Conservation (phyloP, 2,888 invertebrate species). For the Brassicogethes aeneus region DNA sequence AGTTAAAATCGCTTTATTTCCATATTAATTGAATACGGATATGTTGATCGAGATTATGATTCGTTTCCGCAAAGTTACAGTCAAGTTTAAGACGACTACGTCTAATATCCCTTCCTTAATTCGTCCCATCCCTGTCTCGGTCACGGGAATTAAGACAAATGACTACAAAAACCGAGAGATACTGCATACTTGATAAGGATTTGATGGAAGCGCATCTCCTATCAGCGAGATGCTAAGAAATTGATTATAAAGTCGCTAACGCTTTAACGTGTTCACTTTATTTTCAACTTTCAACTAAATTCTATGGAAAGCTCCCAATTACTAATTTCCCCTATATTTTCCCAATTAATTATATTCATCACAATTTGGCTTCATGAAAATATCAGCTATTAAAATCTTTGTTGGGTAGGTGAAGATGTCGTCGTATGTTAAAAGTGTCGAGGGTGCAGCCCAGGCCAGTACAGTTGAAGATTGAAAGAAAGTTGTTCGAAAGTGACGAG, state of each 20-base stretch:
- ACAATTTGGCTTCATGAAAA: too few relatives aligned
- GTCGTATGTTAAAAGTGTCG: constrained; percentile 25
- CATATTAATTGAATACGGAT: too few relatives aligned
- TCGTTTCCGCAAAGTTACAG: not conserved
- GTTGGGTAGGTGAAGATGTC: too few relatives aligned
- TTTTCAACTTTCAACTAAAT: constrained; percentile 10
- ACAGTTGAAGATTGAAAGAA: constrained; percentile 32
- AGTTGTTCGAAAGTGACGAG: constrained; percentile 33
- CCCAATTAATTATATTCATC: too few relatives aligned
- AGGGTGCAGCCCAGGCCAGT: constrained; percentile 26
- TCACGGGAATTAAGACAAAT: constrained; percentile 27
- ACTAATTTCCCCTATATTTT: not conserved
- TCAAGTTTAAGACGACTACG: constrained; percentile 20
- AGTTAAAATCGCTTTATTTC: too few relatives aligned
- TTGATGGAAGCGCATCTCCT: constrained; percentile 22
- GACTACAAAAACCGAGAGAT: constrained; percentile 27
- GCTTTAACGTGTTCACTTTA: constrained; percentile 11
- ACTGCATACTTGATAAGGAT: constrained; percentile 28
- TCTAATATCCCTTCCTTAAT: constrained; percentile 20
- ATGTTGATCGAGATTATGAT: too few relatives aligned
- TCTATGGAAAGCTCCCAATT: constrained; percentile 5
- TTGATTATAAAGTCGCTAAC: constrained; percentile 17
- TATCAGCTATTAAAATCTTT: too few relatives aligned
- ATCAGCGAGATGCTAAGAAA: constrained; percentile 18
- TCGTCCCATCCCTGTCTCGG: constrained; percentile 22